phyloP scores from a whole-genome alignment of 2,888 invertebrate species.

The Sesia apiformis region DNA sequence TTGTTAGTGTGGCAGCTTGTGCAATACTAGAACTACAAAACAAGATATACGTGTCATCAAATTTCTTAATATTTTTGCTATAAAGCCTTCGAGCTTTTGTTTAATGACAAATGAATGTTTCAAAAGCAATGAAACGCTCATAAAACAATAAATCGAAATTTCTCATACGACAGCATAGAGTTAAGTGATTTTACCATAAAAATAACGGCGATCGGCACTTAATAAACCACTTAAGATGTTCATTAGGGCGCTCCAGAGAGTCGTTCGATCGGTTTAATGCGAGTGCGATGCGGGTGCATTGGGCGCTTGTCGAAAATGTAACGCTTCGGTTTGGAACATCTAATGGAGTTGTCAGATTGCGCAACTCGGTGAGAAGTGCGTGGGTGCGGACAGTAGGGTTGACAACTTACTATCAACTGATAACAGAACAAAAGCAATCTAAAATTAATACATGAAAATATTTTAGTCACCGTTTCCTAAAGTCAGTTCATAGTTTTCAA shows the following conservation, averaged over 20 bases:
- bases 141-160: constrained; percentile 14
- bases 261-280: constrained; percentile 64
- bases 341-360: constrained; percentile 66
- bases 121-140: constrained; percentile 1
- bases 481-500: no score
- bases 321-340: constrained; percentile 30
- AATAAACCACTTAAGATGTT: constrained; percentile 68
- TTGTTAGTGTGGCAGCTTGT: no score
- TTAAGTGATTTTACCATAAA: constrained; percentile 51
- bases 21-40: no score
- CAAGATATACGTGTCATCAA: no score
- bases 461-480: no score
- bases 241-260: constrained; percentile 57
- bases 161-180: constrained; percentile 40
- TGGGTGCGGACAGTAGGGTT: constrained; percentile 39
- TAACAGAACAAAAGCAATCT: no score
- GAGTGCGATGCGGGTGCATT: constrained; percentile 25
- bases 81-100: background rate
- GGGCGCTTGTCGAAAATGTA: constrained; percentile 21
- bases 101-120: background rate
- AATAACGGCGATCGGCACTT: constrained; percentile 68
- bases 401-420: constrained; percentile 9
- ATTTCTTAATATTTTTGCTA: no score
- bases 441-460: no score
- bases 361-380: constrained; percentile 52